phyloP scores from a whole-genome alignment of 2,797 vertebrate species.

The Artibeus jamaicensis region DNA sequence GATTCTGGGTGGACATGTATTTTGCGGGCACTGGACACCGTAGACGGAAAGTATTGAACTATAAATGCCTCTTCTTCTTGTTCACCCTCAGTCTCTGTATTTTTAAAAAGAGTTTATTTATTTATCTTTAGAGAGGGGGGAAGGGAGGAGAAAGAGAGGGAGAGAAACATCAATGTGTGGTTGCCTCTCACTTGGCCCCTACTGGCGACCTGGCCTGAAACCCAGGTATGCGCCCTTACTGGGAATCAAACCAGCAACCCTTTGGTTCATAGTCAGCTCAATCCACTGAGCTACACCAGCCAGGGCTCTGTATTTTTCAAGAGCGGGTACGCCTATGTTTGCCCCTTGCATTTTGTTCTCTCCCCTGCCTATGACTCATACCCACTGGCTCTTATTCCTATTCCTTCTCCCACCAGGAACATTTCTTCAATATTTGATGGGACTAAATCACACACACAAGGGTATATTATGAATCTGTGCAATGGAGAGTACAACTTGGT shows the following conservation, averaged over 20 bases:
- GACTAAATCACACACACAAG: neutral
- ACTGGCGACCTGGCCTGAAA: too few relatives aligned
- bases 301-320: neutral
- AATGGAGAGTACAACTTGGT: neutral
- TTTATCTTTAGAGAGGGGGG: too few relatives aligned
- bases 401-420: neutral
- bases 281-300: too few relatives aligned
- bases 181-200: too few relatives aligned
- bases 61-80: neutral
- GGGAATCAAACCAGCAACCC: too few relatives aligned
- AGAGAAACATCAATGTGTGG: too few relatives aligned
- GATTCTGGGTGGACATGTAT: neutral
- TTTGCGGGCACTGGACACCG: neutral
- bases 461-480: neutral
- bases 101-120: too few relatives aligned
- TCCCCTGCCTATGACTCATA: neutral
- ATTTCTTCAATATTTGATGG: neutral
- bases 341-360: slow-evolving; percentile 20
- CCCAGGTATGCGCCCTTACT: too few relatives aligned
- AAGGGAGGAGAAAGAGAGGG: too few relatives aligned
- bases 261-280: too few relatives aligned
- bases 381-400: neutral
- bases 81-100: neutral
- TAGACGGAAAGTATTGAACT: neutral
- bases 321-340: neutral